These are phyloP conservation scores for Drosophila kikkawai DNA, from an alignment of 1,140 invertebrate genomes.

Conservation along the genomic window DNA sequence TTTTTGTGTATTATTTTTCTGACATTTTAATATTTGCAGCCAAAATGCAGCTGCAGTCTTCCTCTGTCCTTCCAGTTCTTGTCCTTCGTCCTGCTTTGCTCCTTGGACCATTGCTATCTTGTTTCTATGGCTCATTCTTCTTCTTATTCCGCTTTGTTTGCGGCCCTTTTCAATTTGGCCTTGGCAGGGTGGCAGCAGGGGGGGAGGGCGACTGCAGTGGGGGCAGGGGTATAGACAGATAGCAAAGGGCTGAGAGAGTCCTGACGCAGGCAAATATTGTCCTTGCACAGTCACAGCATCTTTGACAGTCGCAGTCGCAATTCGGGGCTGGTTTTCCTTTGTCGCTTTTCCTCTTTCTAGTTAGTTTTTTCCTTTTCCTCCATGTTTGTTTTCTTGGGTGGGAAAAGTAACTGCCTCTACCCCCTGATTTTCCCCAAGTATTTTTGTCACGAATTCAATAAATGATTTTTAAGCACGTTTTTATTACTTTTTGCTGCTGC, in stretches of 20 bases:
- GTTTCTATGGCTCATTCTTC: slow-evolving; percentile 39
- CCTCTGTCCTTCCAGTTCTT: not conserved
- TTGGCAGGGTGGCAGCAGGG: slow-evolving; percentile 4
- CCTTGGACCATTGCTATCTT: slow-evolving; percentile 46
- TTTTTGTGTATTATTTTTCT: slow-evolving; percentile 26
- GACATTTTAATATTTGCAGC: slow-evolving; percentile 20
- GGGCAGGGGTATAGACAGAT: slow-evolving; percentile 4
- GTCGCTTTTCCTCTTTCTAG: not conserved
- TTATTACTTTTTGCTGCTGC: slow-evolving; percentile 76
- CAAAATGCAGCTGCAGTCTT: slow-evolving; percentile 53
- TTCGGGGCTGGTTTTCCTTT: not conserved
- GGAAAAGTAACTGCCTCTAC: not conserved
- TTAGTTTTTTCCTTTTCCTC: not conserved
- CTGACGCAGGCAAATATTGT: slow-evolving; percentile 72
- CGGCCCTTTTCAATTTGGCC: slow-evolving; percentile 67
- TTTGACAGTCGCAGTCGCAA: slow-evolving; percentile 62
- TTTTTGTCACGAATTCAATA: slow-evolving; percentile 83
- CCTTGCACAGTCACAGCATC: slow-evolving; percentile 73
- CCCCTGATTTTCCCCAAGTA: slow-evolving; percentile 21
- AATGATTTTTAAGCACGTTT: slow-evolving; percentile 81
- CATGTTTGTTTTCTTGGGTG: not conserved
- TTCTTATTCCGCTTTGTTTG: slow-evolving; percentile 41
- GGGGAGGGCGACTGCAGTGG: not conserved
- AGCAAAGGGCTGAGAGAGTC: slow-evolving; percentile 32
- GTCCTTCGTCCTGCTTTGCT: slow-evolving; percentile 11